Conservation (phyloP, 2,797 vertebrate genomes). For the Chiroxiphia lanceolata region DNA sequence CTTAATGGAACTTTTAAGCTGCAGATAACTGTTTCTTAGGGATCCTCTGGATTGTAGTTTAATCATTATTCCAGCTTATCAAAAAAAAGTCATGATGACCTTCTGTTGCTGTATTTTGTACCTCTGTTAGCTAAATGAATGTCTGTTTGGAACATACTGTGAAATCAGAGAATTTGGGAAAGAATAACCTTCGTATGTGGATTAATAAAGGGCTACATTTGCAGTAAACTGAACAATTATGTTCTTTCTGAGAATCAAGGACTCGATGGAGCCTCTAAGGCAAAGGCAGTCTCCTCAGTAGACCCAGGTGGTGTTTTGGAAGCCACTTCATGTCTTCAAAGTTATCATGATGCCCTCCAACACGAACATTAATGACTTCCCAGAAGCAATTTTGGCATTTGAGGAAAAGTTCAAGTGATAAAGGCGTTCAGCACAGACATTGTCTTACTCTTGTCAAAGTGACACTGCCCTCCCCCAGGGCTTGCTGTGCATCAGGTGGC, state of each 20-base stretch:
- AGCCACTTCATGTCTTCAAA: not conserved
- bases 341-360: not conserved
- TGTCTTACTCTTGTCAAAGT: slow-evolving; percentile 1
- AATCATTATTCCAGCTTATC: slow-evolving; percentile 68
- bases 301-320: not conserved
- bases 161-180: slow-evolving; percentile 8
- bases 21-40: not conserved
- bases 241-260: not conserved
- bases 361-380: not conserved
- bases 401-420: slow-evolving; percentile 22
- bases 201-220: not conserved
- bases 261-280: not conserved
- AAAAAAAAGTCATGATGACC: slow-evolving; percentile 59
- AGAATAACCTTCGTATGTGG: not conserved
- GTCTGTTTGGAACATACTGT: not conserved
- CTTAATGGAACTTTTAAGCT: not conserved
- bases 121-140: slow-evolving; percentile 15
- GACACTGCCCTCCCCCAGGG: not conserved
- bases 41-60: slow-evolving; percentile 20
- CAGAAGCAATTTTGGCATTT: slow-evolving; percentile 45
- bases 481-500: not conserved
- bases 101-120: slow-evolving; percentile 41
- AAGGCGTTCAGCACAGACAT: not conserved
- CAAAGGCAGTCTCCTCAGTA: not conserved
- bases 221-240: not conserved